Evolutionary conservation across 2,888 invertebrate genomes (phyloP), one percentile per base, ranked within the genome.

Genomic region (Lasioglossum marginatum): DNA sequence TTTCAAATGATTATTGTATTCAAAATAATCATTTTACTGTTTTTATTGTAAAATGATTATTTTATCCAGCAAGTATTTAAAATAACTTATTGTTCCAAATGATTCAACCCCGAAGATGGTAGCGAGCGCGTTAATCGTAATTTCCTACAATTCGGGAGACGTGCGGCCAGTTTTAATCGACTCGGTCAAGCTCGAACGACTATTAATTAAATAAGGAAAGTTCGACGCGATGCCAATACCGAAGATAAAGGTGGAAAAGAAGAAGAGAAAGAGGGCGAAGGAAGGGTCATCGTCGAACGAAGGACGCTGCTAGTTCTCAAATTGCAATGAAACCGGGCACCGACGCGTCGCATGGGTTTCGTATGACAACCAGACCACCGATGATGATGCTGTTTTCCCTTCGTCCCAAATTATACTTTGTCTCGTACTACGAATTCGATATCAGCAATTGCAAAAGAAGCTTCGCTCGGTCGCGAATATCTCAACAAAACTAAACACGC

Each of bases 311-410:
- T 92, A 92, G 92, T 92, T 95, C 95, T 95, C 95, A 93, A 95
- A 95, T 95, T 95, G 94, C 95, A 92, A 93, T 93, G 95, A 94
- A 95, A 95, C 94, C 94, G 86, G 91, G 94, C 95, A 95, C 95
- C 94, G 81, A 89, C 87, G 91, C 90, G 90, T 92, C 92, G 91
- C 88, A 88, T 88, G 91, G 92, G 95, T 95, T 95, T 95, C 95
- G 92, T 92, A 91, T 95, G 92, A 94, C 95, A 93, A 89, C 90
- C 87, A 91, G 95, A 95, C 95, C 95, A 95, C 95, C 95, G 94
- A 94, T 94, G 95, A 92, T 90, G 95, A 91, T 89, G 86, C 85
- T 86, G 88, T 83, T 88, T 84, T 82, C 77, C 83, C 79, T 88
- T 88, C 81, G 82, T 81, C 71, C 74, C 80, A 82, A 82, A 85